phyloP scores from a whole-genome alignment of 2,113 vertebrate species.

The Platichthys flesus region DNA sequence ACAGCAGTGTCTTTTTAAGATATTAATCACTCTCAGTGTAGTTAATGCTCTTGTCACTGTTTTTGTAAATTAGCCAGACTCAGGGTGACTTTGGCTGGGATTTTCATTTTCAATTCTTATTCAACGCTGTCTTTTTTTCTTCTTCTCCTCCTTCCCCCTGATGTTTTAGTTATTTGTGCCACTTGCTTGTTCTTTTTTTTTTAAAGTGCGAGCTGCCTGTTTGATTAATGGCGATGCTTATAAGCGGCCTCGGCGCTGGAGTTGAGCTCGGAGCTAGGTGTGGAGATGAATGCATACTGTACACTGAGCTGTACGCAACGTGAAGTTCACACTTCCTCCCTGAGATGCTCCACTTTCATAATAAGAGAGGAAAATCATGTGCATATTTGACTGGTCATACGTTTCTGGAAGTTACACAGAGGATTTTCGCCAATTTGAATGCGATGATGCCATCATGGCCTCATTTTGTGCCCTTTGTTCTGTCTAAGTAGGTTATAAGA shows the following conservation, averaged over 20 bases:
- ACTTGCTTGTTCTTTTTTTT: constrained; percentile 49
- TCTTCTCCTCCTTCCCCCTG: background rate
- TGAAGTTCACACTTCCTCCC: constrained; percentile 19
- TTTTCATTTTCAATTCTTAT: constrained; percentile 41
- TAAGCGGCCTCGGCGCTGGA: constrained; percentile 41
- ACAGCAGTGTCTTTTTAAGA: constrained; percentile 38
- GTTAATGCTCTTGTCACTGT: constrained; percentile 45
- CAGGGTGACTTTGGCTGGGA: constrained; percentile 75
- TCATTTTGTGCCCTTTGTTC: constrained; percentile 21
- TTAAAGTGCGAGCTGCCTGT: constrained; percentile 53
- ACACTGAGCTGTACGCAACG: constrained; percentile 27
- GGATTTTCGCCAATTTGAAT: constrained; percentile 41
- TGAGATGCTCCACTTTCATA: constrained; percentile 62
- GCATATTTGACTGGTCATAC: constrained; percentile 28
- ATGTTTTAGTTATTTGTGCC: constrained; percentile 74
- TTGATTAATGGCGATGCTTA: constrained; percentile 74
- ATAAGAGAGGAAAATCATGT: constrained; percentile 60
- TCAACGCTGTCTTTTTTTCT: constrained; percentile 20
- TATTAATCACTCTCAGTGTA: constrained; percentile 51
- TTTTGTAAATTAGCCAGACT: constrained; percentile 60
- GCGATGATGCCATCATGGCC: no score
- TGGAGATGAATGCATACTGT: constrained; percentile 28
- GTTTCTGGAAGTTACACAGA: constrained; percentile 18
- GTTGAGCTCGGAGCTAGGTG: constrained; percentile 64
- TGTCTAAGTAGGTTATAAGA: background rate